These are phyloP conservation scores for Spinibarbus caldwelli DNA, from an alignment of 2,797 vertebrate species.

Conservation along the genomic window DNA sequence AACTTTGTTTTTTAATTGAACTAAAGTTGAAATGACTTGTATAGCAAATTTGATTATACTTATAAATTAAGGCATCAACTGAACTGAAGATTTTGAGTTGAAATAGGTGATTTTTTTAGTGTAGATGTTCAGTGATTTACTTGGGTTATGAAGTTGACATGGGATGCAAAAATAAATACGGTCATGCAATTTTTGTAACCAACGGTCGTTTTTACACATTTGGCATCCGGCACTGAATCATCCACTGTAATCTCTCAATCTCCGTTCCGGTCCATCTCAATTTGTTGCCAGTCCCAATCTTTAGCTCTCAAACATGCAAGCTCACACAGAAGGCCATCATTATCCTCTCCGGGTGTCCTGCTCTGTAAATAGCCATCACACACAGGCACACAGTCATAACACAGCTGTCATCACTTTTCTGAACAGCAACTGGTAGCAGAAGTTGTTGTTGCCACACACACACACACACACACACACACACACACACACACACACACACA, in stretches of 20 bases:
- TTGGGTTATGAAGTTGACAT: background rate
- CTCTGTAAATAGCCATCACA: slow-evolving; percentile 56
- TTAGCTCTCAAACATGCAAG: background rate
- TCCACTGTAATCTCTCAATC: background rate
- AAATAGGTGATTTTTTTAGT: background rate
- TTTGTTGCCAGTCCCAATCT: slow-evolving; percentile 24
- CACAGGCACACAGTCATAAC: slow-evolving; percentile 62
- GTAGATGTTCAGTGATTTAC: background rate
- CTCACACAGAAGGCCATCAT: slow-evolving; percentile 37
- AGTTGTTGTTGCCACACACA: slow-evolving; percentile 53
- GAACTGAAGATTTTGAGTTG: background rate
- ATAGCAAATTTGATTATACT: background rate
- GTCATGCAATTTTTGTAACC: background rate
- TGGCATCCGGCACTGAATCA: background rate
- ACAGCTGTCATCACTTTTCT: slow-evolving; percentile 75
- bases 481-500: background rate
- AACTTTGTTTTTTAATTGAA: too few relatives aligned
- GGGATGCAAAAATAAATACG: background rate
- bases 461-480: slow-evolving; percentile 21
- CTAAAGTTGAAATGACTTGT: background rate
- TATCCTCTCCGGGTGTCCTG: slow-evolving; percentile 40
- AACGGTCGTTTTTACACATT: background rate
- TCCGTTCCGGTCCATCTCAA: slow-evolving; percentile 3
- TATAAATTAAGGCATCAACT: background rate
- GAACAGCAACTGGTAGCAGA: slow-evolving; percentile 71